These are phyloP conservation scores for Poeciliopsis presidionis DNA, from an alignment of 2,797 vertebrate genomes.

Conservation along the genomic window DNA sequence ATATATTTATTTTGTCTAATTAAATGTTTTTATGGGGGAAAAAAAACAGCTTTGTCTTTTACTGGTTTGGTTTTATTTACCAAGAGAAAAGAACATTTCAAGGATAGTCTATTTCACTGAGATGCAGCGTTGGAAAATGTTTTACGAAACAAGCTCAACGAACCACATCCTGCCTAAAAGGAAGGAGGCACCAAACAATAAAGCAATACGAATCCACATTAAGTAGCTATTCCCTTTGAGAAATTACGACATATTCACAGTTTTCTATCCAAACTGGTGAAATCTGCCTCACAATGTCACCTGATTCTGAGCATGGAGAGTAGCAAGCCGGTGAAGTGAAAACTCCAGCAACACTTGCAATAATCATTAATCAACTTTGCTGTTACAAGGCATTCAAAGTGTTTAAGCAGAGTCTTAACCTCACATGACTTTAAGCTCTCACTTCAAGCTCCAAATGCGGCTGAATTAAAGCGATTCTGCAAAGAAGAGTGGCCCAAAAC, in stretches of 20 bases:
- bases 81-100: neutral
- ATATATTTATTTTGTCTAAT: neutral
- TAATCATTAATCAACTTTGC: too few relatives aligned
- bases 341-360: neutral
- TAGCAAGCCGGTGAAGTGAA: neutral
- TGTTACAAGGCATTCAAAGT: too few relatives aligned
- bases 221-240: neutral
- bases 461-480: neutral
- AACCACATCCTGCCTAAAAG: neutral
- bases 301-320: neutral
- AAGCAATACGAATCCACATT: neutral
- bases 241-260: neutral
- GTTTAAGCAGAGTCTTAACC: neutral
- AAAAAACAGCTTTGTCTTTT: neutral
- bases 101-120: neutral
- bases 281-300: neutral
- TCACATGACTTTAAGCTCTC: neutral
- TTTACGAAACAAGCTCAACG: neutral
- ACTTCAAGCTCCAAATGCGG: neutral
- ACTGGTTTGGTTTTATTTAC: neutral
- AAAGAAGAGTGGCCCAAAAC: neutral
- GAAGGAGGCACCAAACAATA: neutral
- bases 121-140: neutral
- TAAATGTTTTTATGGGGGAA: neutral
- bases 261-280: neutral